Conservation (phyloP, 2,797 vertebrate genomes). For the Echeneis naucrates region DNA sequence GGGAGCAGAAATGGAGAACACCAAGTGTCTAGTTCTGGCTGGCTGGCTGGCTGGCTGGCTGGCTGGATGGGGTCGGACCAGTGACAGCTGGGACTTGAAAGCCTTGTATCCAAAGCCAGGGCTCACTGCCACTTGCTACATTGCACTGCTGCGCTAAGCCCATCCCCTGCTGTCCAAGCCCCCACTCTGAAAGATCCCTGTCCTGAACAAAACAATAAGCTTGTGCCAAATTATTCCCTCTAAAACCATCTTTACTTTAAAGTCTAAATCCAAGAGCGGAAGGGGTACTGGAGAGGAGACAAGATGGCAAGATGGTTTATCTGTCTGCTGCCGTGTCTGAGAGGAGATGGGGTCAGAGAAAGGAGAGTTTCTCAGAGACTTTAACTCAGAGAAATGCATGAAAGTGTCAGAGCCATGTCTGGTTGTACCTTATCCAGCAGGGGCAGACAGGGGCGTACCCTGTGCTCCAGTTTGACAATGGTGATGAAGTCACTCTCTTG, state of each 20-base stretch:
- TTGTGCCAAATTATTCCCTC: conserved; percentile 73
- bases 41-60: conserved; percentile 45
- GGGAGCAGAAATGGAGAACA: conserved; percentile 72
- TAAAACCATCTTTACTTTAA: conserved; percentile 67
- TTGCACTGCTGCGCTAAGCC: conserved; percentile 71
- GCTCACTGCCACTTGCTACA: conserved; percentile 77
- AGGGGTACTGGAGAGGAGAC: conserved; percentile 51
- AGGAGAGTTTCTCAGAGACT: conserved; percentile 54
- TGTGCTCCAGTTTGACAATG: conserved; percentile 95
- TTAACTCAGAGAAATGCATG: conserved; percentile 2
- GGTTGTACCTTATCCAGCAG: conserved; percentile 91
- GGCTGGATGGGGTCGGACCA: conserved; percentile 73
- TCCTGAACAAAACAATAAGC: conserved; percentile 70
- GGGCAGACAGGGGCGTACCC: conserved; percentile 90
- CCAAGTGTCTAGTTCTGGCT: conserved; percentile 71
- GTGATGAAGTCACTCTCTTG: conserved; percentile 93
- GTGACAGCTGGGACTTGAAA: conserved; percentile 81
- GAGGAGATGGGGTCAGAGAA: conserved; percentile 49
- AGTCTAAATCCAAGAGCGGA: conserved; percentile 66
- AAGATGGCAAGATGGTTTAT: conserved; percentile 48
- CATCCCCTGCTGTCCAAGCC: conserved; percentile 65
- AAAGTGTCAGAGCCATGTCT: background rate
- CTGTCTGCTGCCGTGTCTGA: conserved; percentile 51
- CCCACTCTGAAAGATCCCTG: conserved; percentile 70
- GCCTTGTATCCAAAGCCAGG: conserved; percentile 79